Base-by-base conservation (phyloP, 2,888 invertebrate genomes). In the Heliconius charithonia region DNA sequence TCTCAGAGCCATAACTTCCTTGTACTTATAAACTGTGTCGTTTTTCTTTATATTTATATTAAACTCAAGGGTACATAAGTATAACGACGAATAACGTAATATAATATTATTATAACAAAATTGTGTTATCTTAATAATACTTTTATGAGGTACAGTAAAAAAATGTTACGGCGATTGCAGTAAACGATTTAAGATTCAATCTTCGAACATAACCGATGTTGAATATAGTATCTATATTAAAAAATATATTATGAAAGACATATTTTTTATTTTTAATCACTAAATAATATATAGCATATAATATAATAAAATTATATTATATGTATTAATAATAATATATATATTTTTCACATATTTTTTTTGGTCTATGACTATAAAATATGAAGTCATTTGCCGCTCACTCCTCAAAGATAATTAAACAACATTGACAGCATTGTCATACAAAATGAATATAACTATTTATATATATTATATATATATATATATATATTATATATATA, bases 1-100 rank as follows among this genome's bases (percentile, higher is more conserved):
- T 79, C 73, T 74, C 25, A 27, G 25, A 74, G 41, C 63, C 74
- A 22, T 74, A 63, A 45, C 63, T 72, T 56, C 29, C 71, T 56
- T 72, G 72, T 59, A 72, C 13, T 29, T 32, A n/a, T 72, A 32
- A 59, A 72, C 22, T n/a, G 13, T 72, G 59, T 13, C 45, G 9
- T 45, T 25, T 62, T 45, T 32, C 1, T 29, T 19, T 29, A 32
- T 56, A n/a, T 41, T 41, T 69, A 41, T 69, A 25, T 7, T 32
- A n/a, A 0, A 71, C 19, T 22, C 22, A 71, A 70, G 51, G 4
- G 1, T 56, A 3, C 29, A 9, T 56, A 12, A 71, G 22, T 12
- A 10, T 70, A 70, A 45, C 16, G 27, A 63, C 29, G 12, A 41
- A 41, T 32, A 32, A 32, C 6, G 32, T 32, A 4, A 32, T 32